Evolutionary conservation across 2,113 vertebrate genomes (phyloP), one percentile per base, ranked within the genome.

Genomic region (Anguilla rostrata): DNA sequence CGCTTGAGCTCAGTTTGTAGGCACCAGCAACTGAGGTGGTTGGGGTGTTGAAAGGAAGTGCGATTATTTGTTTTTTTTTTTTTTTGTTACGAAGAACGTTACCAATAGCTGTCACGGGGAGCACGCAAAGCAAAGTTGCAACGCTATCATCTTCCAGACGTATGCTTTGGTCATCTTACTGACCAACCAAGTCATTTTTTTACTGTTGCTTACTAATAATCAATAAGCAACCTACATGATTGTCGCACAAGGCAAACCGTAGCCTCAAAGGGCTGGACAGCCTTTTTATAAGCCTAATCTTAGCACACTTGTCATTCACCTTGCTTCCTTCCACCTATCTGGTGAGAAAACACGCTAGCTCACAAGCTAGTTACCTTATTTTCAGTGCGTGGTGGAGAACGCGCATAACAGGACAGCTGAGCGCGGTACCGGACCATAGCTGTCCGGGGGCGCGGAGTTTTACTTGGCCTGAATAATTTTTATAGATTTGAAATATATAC

Each of bases 391-490:
- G 89, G 82, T 88, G 87, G 88, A 91, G 90, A 90, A 90, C 90
- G 91, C 91, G 2, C 39, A 46, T 15, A 49, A 46, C 43, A 89
- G 81, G 85, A 75, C 84, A 90, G 91, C 91, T 87, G 89, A 92
- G 91, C 88, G 89, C 89, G 90, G 85, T 86, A 83, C 92, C 92
- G 90, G 90, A 90, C 91, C 89, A 87, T 86, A 88, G 89, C 88
- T 92, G 93, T 91, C 95, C 94, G 93, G 93, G 29, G 29, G 95
- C 95, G 94, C 94, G 92, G 92, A 91, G 92, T 90, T 89, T 16
- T 89, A 88, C 88, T 89, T 87, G 88, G 84, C 87, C 86, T 78
- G 87, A 93, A 71, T 85, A 91, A 85, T 46, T 75, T 91, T 88
- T 79, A 53, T 89, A 82, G 90, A 89, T 92, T 89, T 88, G 87